These are phyloP conservation scores for Muricea muricata DNA, from an alignment of 92 coral and sea anemone genomes.

Conservation along the genomic window DNA sequence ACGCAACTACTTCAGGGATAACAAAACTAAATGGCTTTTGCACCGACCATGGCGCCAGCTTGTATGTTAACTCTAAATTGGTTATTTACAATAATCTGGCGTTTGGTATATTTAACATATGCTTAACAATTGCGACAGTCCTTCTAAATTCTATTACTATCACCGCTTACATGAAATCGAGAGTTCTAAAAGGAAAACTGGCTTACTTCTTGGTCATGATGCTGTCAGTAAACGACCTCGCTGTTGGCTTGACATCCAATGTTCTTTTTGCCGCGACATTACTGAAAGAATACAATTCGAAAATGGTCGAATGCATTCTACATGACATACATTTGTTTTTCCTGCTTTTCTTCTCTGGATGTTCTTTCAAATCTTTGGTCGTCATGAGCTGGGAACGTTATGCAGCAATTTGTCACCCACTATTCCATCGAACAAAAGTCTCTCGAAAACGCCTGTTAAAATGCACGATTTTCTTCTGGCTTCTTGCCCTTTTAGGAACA, in stretches of 20 bases:
- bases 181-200: neutral
- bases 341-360: neutral
- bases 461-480: neutral
- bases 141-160: neutral
- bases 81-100: neutral
- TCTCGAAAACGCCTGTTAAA: neutral
- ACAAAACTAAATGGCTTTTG: too few relatives aligned
- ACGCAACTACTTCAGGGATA: too few relatives aligned
- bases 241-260: neutral
- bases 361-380: neutral
- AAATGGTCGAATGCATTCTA: neutral
- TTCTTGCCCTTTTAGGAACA: neutral
- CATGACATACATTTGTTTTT: neutral
- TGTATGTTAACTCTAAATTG: neutral
- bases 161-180: neutral
- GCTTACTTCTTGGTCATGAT: neutral
- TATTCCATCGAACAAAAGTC: neutral
- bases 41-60: too few relatives aligned
- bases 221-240: neutral
- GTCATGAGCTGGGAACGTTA: neutral
- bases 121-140: neutral
- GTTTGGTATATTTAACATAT: neutral
- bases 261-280: neutral
- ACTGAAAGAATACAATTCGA: neutral
- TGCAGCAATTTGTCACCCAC: neutral